Base-by-base conservation (phyloP, 1,140 invertebrate genomes). In the Aphaenogaster ashmeadi region DNA sequence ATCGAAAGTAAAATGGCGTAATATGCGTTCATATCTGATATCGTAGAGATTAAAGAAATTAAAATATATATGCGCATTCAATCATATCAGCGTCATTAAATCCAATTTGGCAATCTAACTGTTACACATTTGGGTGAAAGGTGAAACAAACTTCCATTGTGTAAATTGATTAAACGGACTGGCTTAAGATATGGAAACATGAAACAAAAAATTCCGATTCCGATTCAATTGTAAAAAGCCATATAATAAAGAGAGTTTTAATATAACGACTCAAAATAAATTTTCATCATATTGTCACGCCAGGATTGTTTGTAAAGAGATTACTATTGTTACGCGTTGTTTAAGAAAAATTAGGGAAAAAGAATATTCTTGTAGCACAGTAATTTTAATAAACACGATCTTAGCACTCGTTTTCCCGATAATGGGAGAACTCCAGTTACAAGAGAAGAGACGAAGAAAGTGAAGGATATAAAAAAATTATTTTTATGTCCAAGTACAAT, bases 401-500 rank as follows among this genome's bases (percentile, higher is more conserved):
- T 21, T 44, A 79, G 8, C 27, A 36, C 1, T 36, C 18, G 6
- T 47, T 38, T 8, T 69, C 0, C 18, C 4, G 15, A 79, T 41
- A 67, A 36, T 36, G 15, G 1, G 7, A 77, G 5, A 64, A 78
- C 27, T 1, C 13, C 27, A 47, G 3, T 47, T 4, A n/a, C 3
- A 13, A 66, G 0, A 81, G 2, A 75, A 47, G 21, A 60, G 21
- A 60, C 11, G 54, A 47, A 72, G 33, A 75, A n/a, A 84, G 15
- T 44, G 7, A n/a, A 21, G 11, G n/a, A 38, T 79, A 69, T 64
- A 50, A 78, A 38, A 13, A 44, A 1, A 38, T 87, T 67, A 74
- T 87, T 56, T 64, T 78, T 85, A 67, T 69, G 27, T 44, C 36
- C 5, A 56, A 58, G 58, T 38, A 56, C 75, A 81, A 90, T 92